Conservation (phyloP, 1,140 invertebrate genomes). For the Diabrotica undecimpunctata region DNA sequence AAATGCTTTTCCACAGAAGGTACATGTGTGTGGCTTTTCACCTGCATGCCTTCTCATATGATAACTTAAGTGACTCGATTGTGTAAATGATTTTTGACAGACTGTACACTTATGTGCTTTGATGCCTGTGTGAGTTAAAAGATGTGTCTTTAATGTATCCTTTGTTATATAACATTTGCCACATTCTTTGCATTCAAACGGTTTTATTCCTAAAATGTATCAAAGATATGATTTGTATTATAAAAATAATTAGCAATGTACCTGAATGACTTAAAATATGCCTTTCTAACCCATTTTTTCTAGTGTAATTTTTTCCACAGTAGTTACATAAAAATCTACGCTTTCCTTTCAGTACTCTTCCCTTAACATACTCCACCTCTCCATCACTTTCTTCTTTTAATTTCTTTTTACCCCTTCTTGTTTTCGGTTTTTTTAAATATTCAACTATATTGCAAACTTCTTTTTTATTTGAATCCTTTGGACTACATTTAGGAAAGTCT, state of each 20-base stretch:
- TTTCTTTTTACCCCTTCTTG: conserved; percentile 5
- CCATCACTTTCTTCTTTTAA: conserved; percentile 17
- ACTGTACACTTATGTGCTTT: conserved; percentile 28
- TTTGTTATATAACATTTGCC: conserved; percentile 21
- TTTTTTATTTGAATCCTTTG: background rate
- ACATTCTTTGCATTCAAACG: conserved; percentile 55
- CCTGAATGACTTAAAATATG: conserved; percentile 47
- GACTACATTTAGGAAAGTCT: conserved; percentile 8
- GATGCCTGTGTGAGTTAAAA: conserved; percentile 24
- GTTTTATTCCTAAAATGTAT: conserved; percentile 51
- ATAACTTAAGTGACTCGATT: conserved; percentile 26
- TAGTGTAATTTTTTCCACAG: conserved; percentile 23
- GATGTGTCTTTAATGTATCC: conserved; percentile 23
- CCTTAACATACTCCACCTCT: conserved; percentile 14
- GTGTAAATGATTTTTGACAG: conserved; percentile 35
- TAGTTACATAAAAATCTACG: conserved; percentile 20
- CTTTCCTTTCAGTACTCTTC: conserved; percentile 11
- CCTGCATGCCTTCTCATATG: conserved; percentile 34
- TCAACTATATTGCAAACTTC: conserved; percentile 9
- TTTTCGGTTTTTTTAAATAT: conserved; percentile 10
- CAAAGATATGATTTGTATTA: background rate
- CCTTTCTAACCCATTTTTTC: conserved; percentile 20
- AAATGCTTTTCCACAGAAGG: conserved; percentile 37
- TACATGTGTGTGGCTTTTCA: conserved; percentile 32
- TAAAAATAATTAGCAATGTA: background rate